Evolutionary conservation across 2,888 invertebrate species (phyloP).

Genomic region (Venustoraphidia nigricollis): DNA sequence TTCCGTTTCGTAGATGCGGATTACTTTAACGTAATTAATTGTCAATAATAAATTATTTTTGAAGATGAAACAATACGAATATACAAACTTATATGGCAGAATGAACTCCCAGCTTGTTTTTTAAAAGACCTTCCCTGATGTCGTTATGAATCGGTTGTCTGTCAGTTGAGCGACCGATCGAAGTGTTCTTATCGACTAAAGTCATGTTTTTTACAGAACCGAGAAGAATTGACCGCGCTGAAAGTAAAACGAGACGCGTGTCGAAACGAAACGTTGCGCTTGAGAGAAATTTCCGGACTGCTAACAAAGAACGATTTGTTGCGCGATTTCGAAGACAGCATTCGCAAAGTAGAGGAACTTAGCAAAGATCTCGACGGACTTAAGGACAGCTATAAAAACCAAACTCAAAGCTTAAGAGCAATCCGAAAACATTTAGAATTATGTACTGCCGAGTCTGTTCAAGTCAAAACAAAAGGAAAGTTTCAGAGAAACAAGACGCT

Average conservation of each 20-base stretch:
- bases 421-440: too few species aligned
- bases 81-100: too few species aligned
- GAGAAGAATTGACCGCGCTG: conserved; percentile 24
- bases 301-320: conserved; percentile 32
- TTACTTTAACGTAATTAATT: too few species aligned
- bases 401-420: neutral
- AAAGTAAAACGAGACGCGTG: conserved; percentile 27
- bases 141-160: neutral
- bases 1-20: too few species aligned
- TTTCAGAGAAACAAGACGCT: too few species aligned
- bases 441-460: too few species aligned
- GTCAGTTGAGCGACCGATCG: neutral
- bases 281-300: conserved; percentile 31
- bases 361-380: conserved; percentile 12
- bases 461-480: too few species aligned
- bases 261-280: conserved; percentile 24
- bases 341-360: conserved; percentile 20
- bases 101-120: too few species aligned
- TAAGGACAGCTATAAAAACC: neutral
- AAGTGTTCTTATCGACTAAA: neutral
- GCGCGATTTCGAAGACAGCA: conserved; percentile 29
- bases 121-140: neutral
- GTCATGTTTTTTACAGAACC: conserved; percentile 10
- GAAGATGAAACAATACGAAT: too few species aligned
- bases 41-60: too few species aligned